phyloP scores from a whole-genome alignment of 1,140 invertebrate genomes.

The Charaxes varanes region DNA sequence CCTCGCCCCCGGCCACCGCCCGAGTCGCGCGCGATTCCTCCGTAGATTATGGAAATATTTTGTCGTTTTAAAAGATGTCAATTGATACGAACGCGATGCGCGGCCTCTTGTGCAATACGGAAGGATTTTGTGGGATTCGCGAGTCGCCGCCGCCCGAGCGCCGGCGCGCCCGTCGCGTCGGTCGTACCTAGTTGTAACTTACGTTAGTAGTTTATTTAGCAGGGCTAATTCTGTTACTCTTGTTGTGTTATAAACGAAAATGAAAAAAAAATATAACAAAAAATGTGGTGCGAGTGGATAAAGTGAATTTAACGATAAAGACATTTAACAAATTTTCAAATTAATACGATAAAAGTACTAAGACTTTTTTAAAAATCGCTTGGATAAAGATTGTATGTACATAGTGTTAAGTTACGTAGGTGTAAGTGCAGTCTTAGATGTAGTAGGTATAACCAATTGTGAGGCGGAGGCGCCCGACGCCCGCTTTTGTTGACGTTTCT shows the following conservation, averaged over 20 bases:
- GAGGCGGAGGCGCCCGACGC: conserved; percentile 37
- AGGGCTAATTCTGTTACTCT: conserved; percentile 61
- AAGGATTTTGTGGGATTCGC: not conserved
- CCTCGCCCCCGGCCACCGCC: conserved; percentile 9
- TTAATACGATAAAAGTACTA: conserved; percentile 69
- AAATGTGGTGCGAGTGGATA: conserved; percentile 64
- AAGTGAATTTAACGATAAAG: conserved; percentile 66
- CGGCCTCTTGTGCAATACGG: conserved; percentile 24
- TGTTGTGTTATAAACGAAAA: conserved; percentile 61
- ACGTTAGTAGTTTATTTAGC: conserved; percentile 61
- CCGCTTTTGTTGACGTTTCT: conserved; percentile 37
- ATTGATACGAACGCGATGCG: conserved; percentile 40
- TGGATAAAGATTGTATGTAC: conserved; percentile 68
- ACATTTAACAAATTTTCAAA: conserved; percentile 74
- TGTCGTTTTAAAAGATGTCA: conserved; percentile 55
- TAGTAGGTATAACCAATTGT: conserved; percentile 73
- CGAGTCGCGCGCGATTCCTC: conserved; percentile 44
- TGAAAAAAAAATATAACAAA: conserved; percentile 41
- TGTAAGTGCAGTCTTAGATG: conserved; percentile 63
- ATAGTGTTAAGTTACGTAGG: conserved; percentile 66
- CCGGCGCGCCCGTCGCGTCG: conserved; percentile 28
- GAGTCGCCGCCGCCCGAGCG: not conserved
- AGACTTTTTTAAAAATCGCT: conserved; percentile 69
- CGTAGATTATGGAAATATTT: conserved; percentile 55
- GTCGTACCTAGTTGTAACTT: conserved; percentile 61